Conservation (phyloP, 2,797 vertebrate genomes). For the Anguilla marmorata region DNA sequence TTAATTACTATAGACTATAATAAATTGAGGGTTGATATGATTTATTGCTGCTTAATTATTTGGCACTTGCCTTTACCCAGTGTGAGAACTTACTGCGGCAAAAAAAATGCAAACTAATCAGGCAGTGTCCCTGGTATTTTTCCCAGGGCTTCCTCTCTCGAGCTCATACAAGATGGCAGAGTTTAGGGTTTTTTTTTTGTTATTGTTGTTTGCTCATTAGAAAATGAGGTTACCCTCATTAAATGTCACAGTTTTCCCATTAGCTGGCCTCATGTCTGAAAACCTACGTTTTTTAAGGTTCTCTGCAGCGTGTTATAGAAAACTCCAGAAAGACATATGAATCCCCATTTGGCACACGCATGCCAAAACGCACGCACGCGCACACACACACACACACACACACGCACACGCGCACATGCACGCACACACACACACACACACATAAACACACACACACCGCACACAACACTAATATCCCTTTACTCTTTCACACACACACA, state of each 20-base stretch:
- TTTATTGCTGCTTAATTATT: conserved; percentile 2
- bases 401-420: background rate
- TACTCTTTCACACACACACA: background rate
- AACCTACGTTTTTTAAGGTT: background rate
- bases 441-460: too few relatives aligned
- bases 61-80: background rate
- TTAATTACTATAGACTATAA: background rate
- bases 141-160: background rate
- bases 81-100: background rate
- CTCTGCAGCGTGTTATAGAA: background rate
- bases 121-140: background rate
- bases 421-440: too few relatives aligned
- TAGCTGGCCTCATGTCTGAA: background rate
- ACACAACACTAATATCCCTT: background rate
- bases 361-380: too few relatives aligned
- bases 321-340: background rate
- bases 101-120: background rate
- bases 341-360: background rate
- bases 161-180: background rate
- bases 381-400: too few relatives aligned
- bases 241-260: background rate
- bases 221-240: conserved; percentile 5
- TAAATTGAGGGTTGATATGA: background rate
- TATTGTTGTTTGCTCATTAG: background rate
- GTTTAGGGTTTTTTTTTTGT: background rate